phyloP scores from a whole-genome alignment of 2,888 invertebrate species.

The Nephrotoma flavescens region DNA sequence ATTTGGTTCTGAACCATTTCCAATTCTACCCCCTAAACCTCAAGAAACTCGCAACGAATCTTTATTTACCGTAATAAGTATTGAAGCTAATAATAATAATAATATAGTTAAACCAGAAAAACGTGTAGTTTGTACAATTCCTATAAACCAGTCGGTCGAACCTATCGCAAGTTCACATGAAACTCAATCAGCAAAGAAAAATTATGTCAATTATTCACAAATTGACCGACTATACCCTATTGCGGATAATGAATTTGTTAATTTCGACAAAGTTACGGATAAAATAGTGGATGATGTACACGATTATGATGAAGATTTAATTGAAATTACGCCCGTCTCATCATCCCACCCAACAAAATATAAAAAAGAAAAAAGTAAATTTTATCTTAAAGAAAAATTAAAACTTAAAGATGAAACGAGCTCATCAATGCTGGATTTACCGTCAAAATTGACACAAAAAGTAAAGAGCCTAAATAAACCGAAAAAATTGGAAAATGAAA shows the following conservation, averaged over 20 bases:
- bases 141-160: slow-evolving; percentile 29
- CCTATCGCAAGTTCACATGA: slow-evolving; percentile 9
- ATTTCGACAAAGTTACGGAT: slow-evolving; percentile 28
- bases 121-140: slow-evolving; percentile 21
- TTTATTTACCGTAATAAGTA: slow-evolving; percentile 4
- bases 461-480: slow-evolving; percentile 20
- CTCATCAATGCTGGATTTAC: slow-evolving; percentile 25
- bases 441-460: slow-evolving; percentile 29
- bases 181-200: slow-evolving; percentile 7
- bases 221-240: slow-evolving; percentile 22
- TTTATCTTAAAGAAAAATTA: neutral
- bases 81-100: slow-evolving; percentile 6
- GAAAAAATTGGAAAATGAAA: neutral
- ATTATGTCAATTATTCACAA: slow-evolving; percentile 15
- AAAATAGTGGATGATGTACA: slow-evolving; percentile 24
- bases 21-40: slow-evolving; percentile 23
- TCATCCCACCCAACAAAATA: slow-evolving; percentile 15
- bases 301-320: slow-evolving; percentile 19
- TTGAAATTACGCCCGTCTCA: slow-evolving; percentile 15
- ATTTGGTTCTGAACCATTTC: slow-evolving; percentile 31
- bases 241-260: slow-evolving; percentile 29
- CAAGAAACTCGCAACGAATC: slow-evolving; percentile 6
- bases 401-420: slow-evolving; percentile 8
- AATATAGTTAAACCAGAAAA: neutral
- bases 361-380: slow-evolving; percentile 25